Percentiles rank a stretch among this genome's conserved stretches.
Conservation (phyloP, 2,888 invertebrate species). For the Eristalis arbustorum region DNA sequence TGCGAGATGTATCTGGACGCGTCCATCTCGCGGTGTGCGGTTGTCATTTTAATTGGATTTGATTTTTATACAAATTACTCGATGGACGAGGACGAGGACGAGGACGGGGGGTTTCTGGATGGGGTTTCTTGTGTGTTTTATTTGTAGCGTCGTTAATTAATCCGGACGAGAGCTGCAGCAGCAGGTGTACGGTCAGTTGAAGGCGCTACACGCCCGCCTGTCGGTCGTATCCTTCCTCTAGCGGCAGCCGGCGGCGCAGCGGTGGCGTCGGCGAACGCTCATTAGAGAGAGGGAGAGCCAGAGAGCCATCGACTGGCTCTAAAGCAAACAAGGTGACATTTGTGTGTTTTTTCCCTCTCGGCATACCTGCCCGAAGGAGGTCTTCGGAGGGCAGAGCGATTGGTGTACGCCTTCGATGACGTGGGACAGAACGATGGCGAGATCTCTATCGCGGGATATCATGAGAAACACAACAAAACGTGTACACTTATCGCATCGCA, state of each 20-base stretch:
- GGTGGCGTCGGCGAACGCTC: constrained; percentile 9
- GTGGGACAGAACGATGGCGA: not conserved
- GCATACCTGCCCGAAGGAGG: constrained; percentile 16
- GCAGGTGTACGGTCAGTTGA: constrained; percentile 56
- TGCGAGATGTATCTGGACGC: not conserved
- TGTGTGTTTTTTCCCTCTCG: constrained; percentile 46
- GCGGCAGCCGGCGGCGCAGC: constrained; percentile 40
- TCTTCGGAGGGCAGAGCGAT: not conserved
- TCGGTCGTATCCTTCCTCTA: constrained; percentile 16
- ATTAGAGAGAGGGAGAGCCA: constrained; percentile 38
- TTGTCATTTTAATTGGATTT: constrained; percentile 68
- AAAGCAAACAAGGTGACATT: constrained; percentile 63
- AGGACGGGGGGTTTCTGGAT: not conserved
- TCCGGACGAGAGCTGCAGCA: constrained; percentile 39
- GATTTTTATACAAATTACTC: constrained; percentile 65
- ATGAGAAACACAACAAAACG: constrained; percentile 51
- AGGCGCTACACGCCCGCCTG: constrained; percentile 26
- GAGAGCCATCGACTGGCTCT: not conserved
- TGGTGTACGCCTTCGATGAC: constrained; percentile 59
- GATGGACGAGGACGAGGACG: constrained; percentile 24
- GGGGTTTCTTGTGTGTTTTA: constrained; percentile 6
- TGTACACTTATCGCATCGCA: constrained; percentile 52
- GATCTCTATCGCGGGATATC: constrained; percentile 55
- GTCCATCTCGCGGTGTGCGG: constrained; percentile 9
- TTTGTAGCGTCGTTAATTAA: constrained; percentile 63